Conservation (phyloP, 2,797 vertebrate species). For the Sebastes nivosus region DNA sequence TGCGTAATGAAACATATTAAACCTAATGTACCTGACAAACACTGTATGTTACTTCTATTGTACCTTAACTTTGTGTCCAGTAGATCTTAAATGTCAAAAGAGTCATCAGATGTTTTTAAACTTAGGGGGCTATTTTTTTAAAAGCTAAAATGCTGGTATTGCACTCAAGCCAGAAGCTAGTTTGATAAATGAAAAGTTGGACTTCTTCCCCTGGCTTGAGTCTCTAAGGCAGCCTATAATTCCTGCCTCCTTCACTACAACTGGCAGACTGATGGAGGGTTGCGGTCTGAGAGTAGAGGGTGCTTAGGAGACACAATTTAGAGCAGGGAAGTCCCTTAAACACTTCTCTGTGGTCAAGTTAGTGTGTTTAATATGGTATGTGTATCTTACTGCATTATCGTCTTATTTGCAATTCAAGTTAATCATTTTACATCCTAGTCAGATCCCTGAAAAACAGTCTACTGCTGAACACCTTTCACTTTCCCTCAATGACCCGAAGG, state of each 20-base stretch:
- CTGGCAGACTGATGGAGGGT: not conserved
- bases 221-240: slow-evolving; percentile 1
- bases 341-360: not conserved
- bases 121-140: not conserved
- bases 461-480: not conserved
- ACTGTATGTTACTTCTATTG: not conserved
- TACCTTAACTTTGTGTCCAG: not conserved
- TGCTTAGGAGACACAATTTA: not conserved
- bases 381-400: not conserved
- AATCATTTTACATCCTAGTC: not conserved
- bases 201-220: not conserved
- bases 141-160: not conserved
- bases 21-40: not conserved
- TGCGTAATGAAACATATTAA: not conserved
- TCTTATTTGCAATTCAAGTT: not conserved
- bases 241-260: not conserved
- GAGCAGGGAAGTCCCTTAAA: not conserved
- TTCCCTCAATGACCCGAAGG: slow-evolving; percentile 1
- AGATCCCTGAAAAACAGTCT: not conserved
- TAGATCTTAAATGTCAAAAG: not conserved
- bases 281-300: not conserved
- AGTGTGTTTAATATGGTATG: not conserved
- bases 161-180: not conserved
- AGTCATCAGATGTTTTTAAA: not conserved
- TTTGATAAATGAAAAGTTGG: not conserved